These are phyloP conservation scores for Ophioninae sp. DNA, from an alignment of 2,888 invertebrate genomes.

Conservation along the genomic window DNA sequence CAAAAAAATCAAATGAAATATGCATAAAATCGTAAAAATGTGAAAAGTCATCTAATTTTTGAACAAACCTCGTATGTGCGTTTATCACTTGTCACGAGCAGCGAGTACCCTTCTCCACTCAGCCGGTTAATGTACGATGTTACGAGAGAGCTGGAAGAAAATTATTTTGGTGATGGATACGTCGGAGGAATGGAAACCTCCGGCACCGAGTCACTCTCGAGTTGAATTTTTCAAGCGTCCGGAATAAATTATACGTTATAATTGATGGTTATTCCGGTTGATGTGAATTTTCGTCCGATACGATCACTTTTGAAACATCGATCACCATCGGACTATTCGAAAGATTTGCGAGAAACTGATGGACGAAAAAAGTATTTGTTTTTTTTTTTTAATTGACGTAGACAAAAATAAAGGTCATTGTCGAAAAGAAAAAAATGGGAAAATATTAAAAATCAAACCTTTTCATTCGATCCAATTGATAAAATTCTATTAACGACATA, in stretches of 20 bases:
- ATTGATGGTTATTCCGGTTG: background rate
- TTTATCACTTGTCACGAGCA: conserved; percentile 46
- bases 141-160: background rate
- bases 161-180: background rate
- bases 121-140: background rate
- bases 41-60: too few relatives aligned
- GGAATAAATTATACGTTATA: background rate
- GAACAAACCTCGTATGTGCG: background rate
- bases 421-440: too few relatives aligned
- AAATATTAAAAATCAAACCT: too few relatives aligned
- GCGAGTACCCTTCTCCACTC: background rate
- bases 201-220: background rate
- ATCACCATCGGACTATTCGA: background rate
- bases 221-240: background rate
- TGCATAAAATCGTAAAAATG: too few relatives aligned
- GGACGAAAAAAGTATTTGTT: background rate
- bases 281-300: background rate
- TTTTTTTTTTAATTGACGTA: background rate
- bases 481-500: too few relatives aligned
- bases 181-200: background rate
- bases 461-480: too few relatives aligned
- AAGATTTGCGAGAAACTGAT: background rate
- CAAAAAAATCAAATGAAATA: too few relatives aligned
- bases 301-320: background rate
- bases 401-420: background rate